A percentile compares a stretch with the other conserved stretches of the same genome.
phyloP scores from a whole-genome alignment of 2,797 vertebrate species.

The Malurus leucopterus region DNA sequence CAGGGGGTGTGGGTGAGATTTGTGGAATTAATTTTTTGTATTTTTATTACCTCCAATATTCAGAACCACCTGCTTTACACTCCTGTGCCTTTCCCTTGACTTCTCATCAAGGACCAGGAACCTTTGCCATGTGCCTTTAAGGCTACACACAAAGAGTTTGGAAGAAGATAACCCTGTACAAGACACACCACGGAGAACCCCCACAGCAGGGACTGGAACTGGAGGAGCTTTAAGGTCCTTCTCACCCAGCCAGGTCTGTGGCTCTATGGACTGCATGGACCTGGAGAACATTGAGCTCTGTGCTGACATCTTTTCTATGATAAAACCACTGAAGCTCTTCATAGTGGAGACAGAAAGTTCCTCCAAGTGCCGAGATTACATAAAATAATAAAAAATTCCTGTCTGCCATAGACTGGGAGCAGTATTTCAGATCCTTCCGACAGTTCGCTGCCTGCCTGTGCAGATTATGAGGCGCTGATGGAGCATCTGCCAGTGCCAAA shows the following conservation, averaged over 20 bases:
- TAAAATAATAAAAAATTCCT: not conserved
- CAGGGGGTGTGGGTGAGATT: fast-evolving
- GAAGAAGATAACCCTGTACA: not conserved
- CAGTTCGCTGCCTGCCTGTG: not conserved
- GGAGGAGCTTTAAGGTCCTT: not conserved
- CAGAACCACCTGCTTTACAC: not conserved
- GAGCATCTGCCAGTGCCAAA: constrained; percentile 5
- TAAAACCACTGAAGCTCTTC: not conserved
- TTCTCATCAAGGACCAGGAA: not conserved
- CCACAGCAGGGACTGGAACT: not conserved
- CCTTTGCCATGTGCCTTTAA: not conserved
- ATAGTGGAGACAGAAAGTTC: not conserved
- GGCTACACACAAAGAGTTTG: fast-evolving
- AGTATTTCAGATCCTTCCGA: not conserved
- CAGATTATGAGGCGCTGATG: not conserved
- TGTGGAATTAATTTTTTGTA: not conserved
- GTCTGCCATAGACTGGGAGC: not conserved
- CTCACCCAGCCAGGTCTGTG: not conserved
- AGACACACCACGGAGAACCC: not conserved
- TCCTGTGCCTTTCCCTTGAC: not conserved
- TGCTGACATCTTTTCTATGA: not conserved
- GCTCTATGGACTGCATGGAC: not conserved
- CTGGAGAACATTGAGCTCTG: not conserved
- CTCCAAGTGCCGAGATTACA: not conserved
- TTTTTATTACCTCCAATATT: not conserved